phyloP scores from a whole-genome alignment of 2,888 invertebrate species.

The Rhagonycha fulva region DNA sequence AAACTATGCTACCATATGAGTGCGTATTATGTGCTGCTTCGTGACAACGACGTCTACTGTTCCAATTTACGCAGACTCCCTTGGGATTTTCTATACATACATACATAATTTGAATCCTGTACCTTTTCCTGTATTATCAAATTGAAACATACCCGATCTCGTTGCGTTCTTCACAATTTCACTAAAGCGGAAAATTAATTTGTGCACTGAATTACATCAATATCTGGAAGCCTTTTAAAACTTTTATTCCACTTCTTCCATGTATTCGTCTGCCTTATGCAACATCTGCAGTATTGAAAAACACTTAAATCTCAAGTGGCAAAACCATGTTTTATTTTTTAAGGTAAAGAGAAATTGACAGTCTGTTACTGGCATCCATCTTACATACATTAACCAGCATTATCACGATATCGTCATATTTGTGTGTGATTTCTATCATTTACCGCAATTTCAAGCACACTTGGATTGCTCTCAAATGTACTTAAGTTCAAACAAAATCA shows the following conservation, averaged over 20 bases:
- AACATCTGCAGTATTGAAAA: background rate
- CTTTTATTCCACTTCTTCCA: background rate
- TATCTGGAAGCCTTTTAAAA: background rate
- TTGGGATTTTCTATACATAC: background rate
- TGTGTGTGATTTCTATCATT: too few relatives aligned
- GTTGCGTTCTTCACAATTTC: background rate
- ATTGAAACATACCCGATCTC: background rate
- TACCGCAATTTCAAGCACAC: too few relatives aligned
- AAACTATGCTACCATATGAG: background rate
- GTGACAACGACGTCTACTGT: background rate
- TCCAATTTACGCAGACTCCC: background rate
- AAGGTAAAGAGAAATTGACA: too few relatives aligned
- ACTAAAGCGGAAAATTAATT: background rate
- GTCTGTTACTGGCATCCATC: too few relatives aligned
- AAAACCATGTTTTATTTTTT: too few relatives aligned
- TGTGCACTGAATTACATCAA: background rate
- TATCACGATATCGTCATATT: too few relatives aligned
- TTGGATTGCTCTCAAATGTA: too few relatives aligned
- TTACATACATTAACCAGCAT: too few relatives aligned
- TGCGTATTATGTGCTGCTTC: background rate
- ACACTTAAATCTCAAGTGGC: too few relatives aligned
- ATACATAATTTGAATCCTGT: background rate
- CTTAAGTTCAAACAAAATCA: too few relatives aligned
- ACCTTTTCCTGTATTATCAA: background rate
- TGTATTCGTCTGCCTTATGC: background rate